phyloP scores from a whole-genome alignment of 2,113 vertebrate genomes.

The Dolichotis patagonum region DNA sequence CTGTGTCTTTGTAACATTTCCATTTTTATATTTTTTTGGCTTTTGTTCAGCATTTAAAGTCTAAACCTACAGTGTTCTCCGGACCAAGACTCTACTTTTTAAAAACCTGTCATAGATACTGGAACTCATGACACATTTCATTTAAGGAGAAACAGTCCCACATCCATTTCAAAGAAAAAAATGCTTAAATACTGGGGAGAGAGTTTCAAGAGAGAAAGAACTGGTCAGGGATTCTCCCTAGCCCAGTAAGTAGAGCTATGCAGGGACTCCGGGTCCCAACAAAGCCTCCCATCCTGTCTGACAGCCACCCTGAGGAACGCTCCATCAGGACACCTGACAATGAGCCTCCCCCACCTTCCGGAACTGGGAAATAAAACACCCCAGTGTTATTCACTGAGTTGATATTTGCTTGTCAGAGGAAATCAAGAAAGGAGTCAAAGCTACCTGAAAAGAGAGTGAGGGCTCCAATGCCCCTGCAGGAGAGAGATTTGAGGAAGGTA shows the following conservation, averaged over 20 bases:
- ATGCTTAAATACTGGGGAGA: not conserved
- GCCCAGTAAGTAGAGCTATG: not conserved
- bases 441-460: not conserved
- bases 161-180: not conserved
- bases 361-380: not conserved
- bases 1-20: not conserved
- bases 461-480: not conserved
- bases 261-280: accelerated
- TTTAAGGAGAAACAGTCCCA: not conserved
- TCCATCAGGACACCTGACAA: not conserved
- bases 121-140: not conserved
- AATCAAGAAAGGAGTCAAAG: not conserved
- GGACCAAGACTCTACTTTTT: not conserved
- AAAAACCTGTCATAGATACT: not conserved
- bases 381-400: not conserved
- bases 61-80: not conserved
- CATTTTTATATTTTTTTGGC: not conserved
- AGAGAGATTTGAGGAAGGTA: not conserved
- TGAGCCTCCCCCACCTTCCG: not conserved
- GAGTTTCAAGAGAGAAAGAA: not conserved
- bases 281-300: not conserved
- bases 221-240: not conserved
- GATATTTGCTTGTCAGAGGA: not conserved
- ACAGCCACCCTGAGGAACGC: too few species aligned
- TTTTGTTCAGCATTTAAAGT: not conserved